These are phyloP conservation scores for Pseudomyrmex sp. DNA, from an alignment of 1,140 invertebrate genomes.

Conservation along the genomic window DNA sequence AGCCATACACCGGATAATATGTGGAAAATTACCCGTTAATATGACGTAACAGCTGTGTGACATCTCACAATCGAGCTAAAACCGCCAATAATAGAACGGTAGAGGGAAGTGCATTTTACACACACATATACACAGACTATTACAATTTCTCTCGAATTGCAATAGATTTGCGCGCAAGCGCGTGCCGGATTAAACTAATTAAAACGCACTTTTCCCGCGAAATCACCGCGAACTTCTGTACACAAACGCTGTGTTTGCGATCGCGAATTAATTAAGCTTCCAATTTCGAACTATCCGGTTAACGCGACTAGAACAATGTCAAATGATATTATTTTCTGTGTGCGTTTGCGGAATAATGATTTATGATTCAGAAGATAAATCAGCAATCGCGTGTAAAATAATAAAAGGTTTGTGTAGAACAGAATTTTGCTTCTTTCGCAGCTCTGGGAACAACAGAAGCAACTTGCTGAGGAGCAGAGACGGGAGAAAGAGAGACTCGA, in stretches of 20 bases:
- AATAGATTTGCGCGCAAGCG: background rate
- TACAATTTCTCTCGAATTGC: background rate
- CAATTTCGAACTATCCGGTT: background rate
- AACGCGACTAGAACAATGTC: background rate
- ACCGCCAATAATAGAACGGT: background rate
- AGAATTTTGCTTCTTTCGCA: conserved; percentile 79
- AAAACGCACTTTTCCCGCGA: background rate
- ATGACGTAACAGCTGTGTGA: background rate
- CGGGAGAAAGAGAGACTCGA: conserved; percentile 93
- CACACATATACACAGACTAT: no score
- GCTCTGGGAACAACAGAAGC: conserved; percentile 93
- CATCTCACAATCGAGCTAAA: conserved; percentile 19
- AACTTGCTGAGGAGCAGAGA: conserved; percentile 88
- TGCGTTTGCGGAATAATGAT: background rate
- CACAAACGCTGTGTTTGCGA: background rate
- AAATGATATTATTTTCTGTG: background rate
- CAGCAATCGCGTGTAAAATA: background rate
- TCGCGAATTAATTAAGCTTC: background rate
- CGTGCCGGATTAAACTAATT: conserved; percentile 34
- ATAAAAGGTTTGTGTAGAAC: background rate
- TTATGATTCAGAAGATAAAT: background rate
- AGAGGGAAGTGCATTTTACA: background rate
- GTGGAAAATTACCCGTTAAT: conserved; percentile 17
- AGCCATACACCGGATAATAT: background rate
- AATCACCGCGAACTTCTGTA: background rate